A percentile compares a stretch with the other conserved stretches of the same genome.
Conservation (phyloP, 1,140 invertebrate species). For the Papilio aristodemus region DNA sequence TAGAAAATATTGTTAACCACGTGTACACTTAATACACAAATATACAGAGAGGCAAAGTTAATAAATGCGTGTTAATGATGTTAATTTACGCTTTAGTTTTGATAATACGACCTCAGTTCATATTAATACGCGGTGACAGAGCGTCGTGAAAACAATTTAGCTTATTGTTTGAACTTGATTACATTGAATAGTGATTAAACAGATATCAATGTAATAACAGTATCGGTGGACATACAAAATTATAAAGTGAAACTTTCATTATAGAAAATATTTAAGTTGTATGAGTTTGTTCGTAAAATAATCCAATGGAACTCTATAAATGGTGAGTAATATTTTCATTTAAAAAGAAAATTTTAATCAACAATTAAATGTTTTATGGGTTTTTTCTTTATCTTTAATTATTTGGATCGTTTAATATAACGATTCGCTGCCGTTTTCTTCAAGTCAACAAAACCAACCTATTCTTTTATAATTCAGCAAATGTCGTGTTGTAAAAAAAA, state of each 20-base stretch:
- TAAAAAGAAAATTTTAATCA: no score
- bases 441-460: no score
- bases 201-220: not conserved
- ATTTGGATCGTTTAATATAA: no score
- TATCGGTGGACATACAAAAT: no score
- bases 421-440: no score
- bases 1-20: not conserved
- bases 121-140: not conserved
- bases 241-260: not conserved
- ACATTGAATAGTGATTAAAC: not conserved
- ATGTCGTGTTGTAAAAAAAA: no score
- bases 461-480: no score
- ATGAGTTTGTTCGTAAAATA: not conserved
- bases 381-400: no score
- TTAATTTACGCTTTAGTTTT: constrained; percentile 6
- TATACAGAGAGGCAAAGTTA: constrained; percentile 26
- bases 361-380: no score
- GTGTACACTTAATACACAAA: constrained; percentile 15
- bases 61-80: constrained; percentile 1
- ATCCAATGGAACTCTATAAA: not conserved
- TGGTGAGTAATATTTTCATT: not conserved
- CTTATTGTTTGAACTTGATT: constrained; percentile 9
- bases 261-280: not conserved
- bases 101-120: not conserved
- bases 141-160: not conserved